Evolutionary conservation across 2,113 vertebrate genomes (phyloP).

Genomic region (Oceanodroma tethys): DNA sequence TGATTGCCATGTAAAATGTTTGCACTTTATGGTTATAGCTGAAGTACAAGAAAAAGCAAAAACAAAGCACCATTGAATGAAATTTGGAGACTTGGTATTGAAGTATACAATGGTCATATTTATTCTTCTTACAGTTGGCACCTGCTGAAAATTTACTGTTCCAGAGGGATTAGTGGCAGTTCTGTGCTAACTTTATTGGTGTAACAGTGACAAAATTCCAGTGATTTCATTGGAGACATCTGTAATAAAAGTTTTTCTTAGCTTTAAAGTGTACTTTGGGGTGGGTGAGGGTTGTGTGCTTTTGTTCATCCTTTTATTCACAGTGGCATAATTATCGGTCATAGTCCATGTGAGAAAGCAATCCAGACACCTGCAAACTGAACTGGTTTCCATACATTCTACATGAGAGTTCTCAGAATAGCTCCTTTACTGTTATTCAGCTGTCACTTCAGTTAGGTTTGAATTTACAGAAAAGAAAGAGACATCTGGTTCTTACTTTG

Average conservation of each 20-base stretch:
- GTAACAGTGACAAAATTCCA: not conserved
- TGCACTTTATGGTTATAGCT: not conserved
- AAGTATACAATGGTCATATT: not conserved
- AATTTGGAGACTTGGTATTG: not conserved
- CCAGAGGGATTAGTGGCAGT: not conserved
- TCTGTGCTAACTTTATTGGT: not conserved
- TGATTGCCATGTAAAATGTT: not conserved
- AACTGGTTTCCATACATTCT: not conserved
- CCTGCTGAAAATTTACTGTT: not conserved
- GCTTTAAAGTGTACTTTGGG: not conserved
- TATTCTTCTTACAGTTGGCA: not conserved
- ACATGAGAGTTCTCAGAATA: not conserved
- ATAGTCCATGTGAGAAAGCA: slow-evolving; percentile 4
- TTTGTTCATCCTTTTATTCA: not conserved
- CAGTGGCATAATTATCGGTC: not conserved
- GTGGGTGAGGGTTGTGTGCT: not conserved
- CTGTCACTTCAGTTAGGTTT: slow-evolving; percentile 15
- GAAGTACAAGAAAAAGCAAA: not conserved
- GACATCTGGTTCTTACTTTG: slow-evolving; percentile 46
- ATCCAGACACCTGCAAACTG: slow-evolving; percentile 1
- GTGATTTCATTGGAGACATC: not conserved
- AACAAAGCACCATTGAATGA: not conserved
- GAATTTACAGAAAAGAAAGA: slow-evolving; percentile 36
- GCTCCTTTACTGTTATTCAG: not conserved
- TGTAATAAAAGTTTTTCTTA: not conserved